phyloP scores from a whole-genome alignment of 2,888 invertebrate species.

The Oligia fasciuncula region DNA sequence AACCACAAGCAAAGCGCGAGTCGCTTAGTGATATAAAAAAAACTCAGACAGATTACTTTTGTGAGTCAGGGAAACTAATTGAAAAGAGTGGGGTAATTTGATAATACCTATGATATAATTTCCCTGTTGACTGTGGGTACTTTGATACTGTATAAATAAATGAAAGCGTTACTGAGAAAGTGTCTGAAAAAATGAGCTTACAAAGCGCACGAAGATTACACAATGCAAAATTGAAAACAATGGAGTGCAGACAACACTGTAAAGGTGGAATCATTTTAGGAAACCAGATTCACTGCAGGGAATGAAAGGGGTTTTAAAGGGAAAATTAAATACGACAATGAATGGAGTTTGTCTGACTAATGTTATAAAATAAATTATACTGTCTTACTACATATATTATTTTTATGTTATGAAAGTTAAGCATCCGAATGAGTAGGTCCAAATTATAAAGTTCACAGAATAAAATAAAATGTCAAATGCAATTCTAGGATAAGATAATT shows the following conservation, averaged over 20 bases:
- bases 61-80: neutral
- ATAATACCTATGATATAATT: neutral
- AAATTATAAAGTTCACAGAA: neutral
- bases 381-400: neutral
- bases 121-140: neutral
- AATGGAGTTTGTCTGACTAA: slow-evolving; percentile 25
- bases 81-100: neutral
- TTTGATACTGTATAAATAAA: neutral
- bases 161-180: neutral
- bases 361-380: slow-evolving; percentile 17
- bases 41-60: neutral
- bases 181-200: slow-evolving; percentile 24
- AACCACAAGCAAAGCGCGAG: neutral
- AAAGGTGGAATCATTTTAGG: slow-evolving; percentile 44
- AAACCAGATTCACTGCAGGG: slow-evolving; percentile 35
- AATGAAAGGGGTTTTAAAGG: slow-evolving; percentile 35
- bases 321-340: slow-evolving; percentile 34
- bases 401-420: neutral
- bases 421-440: no score
- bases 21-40: neutral
- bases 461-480: neutral
- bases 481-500: neutral
- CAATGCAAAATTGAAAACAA: slow-evolving; percentile 55
- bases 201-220: slow-evolving; percentile 28
- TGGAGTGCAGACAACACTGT: slow-evolving; percentile 49